Evolutionary conservation across 2,113 vertebrate genomes (phyloP).

Genomic region (Myrmecophaga tridactyla): DNA sequence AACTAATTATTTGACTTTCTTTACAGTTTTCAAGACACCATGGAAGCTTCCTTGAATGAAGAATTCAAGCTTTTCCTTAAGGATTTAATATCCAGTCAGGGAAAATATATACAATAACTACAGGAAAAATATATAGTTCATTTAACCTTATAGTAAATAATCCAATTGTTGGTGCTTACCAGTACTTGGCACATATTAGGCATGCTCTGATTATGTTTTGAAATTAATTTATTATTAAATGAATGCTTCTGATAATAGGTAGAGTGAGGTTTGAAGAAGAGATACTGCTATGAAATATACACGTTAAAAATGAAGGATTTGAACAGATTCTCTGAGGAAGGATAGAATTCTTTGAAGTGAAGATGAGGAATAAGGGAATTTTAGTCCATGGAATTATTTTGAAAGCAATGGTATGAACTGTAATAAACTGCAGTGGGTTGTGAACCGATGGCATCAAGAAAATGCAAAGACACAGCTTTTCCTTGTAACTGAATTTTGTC

Average conservation of each 20-base stretch:
- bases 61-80: not conserved
- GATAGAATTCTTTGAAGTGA: conserved; percentile 19
- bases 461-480: conserved; percentile 16
- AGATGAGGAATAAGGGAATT: not conserved
- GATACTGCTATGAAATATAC: not conserved
- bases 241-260: conserved; percentile 1
- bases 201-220: not conserved
- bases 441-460: not conserved
- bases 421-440: not conserved
- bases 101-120: not conserved
- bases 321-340: not conserved
- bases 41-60: not conserved
- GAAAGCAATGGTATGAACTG: not conserved
- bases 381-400: not conserved
- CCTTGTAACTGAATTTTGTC: not conserved
- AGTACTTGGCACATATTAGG: not conserved
- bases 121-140: not conserved
- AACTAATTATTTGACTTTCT: not conserved
- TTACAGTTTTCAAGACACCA: not conserved
- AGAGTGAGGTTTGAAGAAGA: not conserved
- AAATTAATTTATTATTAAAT: not conserved
- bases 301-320: not conserved
- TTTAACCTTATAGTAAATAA: not conserved
- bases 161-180: not conserved
- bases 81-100: not conserved